Conservation (phyloP, 2,113 vertebrate species). For the Forbesichthys agassizii region DNA sequence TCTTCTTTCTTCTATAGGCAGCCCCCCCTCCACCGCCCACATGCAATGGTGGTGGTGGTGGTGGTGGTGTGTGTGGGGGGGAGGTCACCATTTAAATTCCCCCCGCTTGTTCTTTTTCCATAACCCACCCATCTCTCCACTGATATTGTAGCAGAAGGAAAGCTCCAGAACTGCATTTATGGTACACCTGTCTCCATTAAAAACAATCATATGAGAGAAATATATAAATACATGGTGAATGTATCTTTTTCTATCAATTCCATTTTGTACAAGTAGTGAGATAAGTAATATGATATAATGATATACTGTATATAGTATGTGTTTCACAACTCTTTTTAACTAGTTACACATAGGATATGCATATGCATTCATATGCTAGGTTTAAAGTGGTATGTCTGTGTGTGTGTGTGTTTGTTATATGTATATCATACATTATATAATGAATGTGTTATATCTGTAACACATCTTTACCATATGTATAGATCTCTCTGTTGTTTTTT, state of each 20-base stretch:
- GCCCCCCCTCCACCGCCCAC: slow-evolving; percentile 16
- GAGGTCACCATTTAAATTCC: slow-evolving; percentile 15
- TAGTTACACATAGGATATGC: background rate
- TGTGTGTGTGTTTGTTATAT: background rate
- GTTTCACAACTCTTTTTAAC: background rate
- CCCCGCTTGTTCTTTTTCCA: slow-evolving; percentile 13
- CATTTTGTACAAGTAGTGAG: slow-evolving; percentile 5
- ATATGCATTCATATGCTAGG: background rate
- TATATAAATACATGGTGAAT: slow-evolving; percentile 48
- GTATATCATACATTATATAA: background rate
- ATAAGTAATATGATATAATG: background rate
- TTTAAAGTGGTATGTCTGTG: background rate
- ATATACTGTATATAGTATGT: too few relatives aligned
- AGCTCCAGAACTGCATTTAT: slow-evolving; percentile 36
- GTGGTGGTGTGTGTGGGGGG: too few relatives aligned
- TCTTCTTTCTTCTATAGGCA: slow-evolving; percentile 31
- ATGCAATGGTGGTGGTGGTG: slow-evolving; percentile 2
- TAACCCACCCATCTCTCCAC: background rate
- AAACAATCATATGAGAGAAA: slow-evolving; percentile 18
- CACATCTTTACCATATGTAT: too few relatives aligned
- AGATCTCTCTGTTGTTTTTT: too few relatives aligned
- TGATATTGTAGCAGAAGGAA: slow-evolving; percentile 35
- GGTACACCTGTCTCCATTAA: slow-evolving; percentile 63
- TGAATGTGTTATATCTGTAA: too few relatives aligned
- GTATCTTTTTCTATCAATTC: slow-evolving; percentile 6